Base-by-base conservation (phyloP, 2,888 invertebrate species). In the Eupithecia dodoneata region DNA sequence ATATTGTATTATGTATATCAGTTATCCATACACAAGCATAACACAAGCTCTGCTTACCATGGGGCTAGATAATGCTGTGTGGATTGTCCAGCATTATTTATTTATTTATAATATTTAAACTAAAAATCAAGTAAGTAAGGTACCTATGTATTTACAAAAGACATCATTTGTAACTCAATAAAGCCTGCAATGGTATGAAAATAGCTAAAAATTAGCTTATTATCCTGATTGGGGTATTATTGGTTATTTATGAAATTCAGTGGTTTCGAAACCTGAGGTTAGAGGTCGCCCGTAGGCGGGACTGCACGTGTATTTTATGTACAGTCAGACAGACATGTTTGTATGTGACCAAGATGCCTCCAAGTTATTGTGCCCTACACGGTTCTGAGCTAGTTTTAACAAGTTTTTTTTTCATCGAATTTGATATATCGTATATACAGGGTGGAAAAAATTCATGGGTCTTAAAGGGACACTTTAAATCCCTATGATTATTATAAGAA, bases 191-290 rank as follows among this genome's bases (percentile, higher is more conserved):
- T 65, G 63, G 71, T 49, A 66, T 67, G 52, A 73, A 73, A 73
- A 73, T 73, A 55, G 4, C 13, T 12, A 44, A 42, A 55, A 66
- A 42, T 1, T 18, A 13, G 67, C 67, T 45, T 45, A 45, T 69
- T 69, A 70, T n/a, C 65, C 49, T 72, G 71, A 75, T 75, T 75
- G 71, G n/a, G 13, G 72, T 72, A 72, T 69, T 72, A 71, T 67
- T 71, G n/a, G 45, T 49, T 74, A 67, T 65, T 59, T 70, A 67
- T 65, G 49, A 66, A 70, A 71, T 73, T 69, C 69, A 30, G 74
- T 41, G 45, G 52, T n/a, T 55, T 70, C 69, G 7, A 4, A 15
- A 15, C 18, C 44, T 18, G 45, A 18, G 70, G 70, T 70, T 63
- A 45, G 75, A 71, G 75, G 71, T 65, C 71, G 52, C 75, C 42